These are phyloP conservation scores for Ianthella basta DNA, from an alignment of 37 sponge, comb jelly and placozoan species.

Conservation along the genomic window DNA sequence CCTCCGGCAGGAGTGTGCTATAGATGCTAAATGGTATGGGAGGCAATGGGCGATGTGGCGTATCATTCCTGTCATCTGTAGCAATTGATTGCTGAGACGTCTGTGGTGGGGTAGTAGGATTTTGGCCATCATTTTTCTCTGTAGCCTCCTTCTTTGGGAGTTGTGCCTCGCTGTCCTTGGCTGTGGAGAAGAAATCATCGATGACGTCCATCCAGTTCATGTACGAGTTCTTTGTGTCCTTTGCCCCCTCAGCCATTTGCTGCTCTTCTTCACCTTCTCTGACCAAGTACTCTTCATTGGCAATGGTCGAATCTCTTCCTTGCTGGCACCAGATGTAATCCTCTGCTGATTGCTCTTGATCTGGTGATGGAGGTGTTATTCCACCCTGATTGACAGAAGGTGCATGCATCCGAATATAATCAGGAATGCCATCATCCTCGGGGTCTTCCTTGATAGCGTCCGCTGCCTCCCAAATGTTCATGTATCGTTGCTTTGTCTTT, in stretches of 20 bases:
- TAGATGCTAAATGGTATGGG: not conserved
- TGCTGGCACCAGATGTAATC: conserved; percentile 3
- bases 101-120: no score
- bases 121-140: not conserved
- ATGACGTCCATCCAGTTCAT: conserved; percentile 28
- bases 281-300: not conserved
- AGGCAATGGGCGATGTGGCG: not conserved
- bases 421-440: conserved; percentile 17
- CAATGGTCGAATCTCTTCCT: not conserved
- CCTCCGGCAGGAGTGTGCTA: not conserved
- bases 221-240: not conserved
- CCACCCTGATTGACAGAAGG: not conserved
- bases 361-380: no score
- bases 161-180: not conserved
- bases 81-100: not conserved
- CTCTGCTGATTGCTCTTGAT: not conserved
- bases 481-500: not conserved
- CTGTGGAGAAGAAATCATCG: not conserved
- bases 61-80: not conserved
- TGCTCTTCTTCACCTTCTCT: not conserved
- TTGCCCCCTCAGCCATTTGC: not conserved
- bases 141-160: not conserved
- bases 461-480: conserved; percentile 10
- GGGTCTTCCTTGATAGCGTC: not conserved
- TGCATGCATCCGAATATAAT: conserved; percentile 22